Percentiles rank a stretch among this genome's conserved stretches.
phyloP scores from a whole-genome alignment of 2,113 vertebrate species.

The Leiothrix lutea region DNA sequence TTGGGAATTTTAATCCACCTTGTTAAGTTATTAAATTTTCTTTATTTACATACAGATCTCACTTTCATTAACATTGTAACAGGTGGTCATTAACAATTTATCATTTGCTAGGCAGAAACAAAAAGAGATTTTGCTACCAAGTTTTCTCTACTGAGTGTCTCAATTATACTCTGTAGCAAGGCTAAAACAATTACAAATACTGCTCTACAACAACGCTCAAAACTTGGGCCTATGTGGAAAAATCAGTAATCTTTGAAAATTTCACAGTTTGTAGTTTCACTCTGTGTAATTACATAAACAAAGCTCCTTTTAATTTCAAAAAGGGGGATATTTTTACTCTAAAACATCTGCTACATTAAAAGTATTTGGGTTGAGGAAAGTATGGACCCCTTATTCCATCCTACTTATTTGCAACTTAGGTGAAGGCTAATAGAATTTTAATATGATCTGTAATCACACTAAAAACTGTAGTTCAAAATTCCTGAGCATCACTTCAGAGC shows the following conservation, averaged over 20 bases:
- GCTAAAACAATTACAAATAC: background rate
- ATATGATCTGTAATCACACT: slow-evolving; percentile 72
- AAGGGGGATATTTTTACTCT: background rate
- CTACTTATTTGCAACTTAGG: slow-evolving; percentile 13
- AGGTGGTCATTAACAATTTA: slow-evolving; percentile 85
- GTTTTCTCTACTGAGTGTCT: slow-evolving; percentile 62
- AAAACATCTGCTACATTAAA: background rate
- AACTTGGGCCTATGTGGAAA: background rate
- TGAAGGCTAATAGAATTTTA: slow-evolving; percentile 71
- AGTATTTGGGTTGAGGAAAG: background rate
- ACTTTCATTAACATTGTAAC: slow-evolving; percentile 84
- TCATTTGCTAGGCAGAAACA: slow-evolving; percentile 50
- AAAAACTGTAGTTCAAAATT: slow-evolving; percentile 73
- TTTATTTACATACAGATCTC: slow-evolving; percentile 80
- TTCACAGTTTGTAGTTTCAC: background rate
- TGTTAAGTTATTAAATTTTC: slow-evolving; percentile 87
- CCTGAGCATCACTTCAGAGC: slow-evolving; percentile 66
- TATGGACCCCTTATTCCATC: background rate
- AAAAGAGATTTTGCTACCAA: slow-evolving; percentile 70
- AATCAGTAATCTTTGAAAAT: background rate
- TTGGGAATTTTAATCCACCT: slow-evolving; percentile 83
- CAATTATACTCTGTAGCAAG: slow-evolving; percentile 47
- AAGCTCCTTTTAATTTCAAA: background rate
- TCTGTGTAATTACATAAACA: background rate
- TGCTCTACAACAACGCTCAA: background rate